Conservation (phyloP, 2,797 vertebrate species). For the Parauchenoglanis ngamensis region DNA sequence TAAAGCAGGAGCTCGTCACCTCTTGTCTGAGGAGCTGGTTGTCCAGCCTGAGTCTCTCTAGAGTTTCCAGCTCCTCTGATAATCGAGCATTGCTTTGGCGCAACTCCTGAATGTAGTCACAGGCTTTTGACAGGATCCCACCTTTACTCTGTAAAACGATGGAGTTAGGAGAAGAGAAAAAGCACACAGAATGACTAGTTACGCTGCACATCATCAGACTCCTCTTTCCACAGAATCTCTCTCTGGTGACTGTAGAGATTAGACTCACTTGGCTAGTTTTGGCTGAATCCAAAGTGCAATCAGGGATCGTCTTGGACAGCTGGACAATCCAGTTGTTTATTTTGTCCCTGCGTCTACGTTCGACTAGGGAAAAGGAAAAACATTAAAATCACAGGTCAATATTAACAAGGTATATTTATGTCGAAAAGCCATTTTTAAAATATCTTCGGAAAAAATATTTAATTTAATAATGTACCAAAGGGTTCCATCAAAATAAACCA, state of each 20-base stretch:
- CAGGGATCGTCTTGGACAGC: slow-evolving; percentile 92
- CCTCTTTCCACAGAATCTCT: not conserved
- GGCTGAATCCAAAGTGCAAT: slow-evolving; percentile 88
- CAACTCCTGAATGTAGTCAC: slow-evolving; percentile 94
- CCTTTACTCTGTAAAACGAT: slow-evolving; percentile 84
- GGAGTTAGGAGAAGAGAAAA: no score
- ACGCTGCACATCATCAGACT: not conserved
- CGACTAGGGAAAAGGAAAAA: slow-evolving; percentile 73
- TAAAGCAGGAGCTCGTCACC: slow-evolving; percentile 64
- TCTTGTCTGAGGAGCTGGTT: slow-evolving; percentile 90
- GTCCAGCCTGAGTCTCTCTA: slow-evolving; percentile 88
- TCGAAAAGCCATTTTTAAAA: not conserved
- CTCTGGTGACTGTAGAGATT: not conserved
- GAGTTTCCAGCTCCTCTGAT: slow-evolving; percentile 81
- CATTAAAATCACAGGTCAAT: not conserved
- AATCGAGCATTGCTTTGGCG: slow-evolving; percentile 87
- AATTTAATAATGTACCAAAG: not conserved
- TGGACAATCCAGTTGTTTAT: slow-evolving; percentile 98
- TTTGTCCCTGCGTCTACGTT: slow-evolving; percentile 89
- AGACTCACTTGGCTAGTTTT: slow-evolving; percentile 87
- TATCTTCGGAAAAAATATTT: not conserved
- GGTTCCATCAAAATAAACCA: not conserved
- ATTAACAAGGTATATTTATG: not conserved
- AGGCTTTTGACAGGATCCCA: slow-evolving; percentile 93
- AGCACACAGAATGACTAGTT: not conserved